Evolutionary conservation across 2,113 vertebrate genomes (phyloP).

Genomic region (Clarias gariepinus): DNA sequence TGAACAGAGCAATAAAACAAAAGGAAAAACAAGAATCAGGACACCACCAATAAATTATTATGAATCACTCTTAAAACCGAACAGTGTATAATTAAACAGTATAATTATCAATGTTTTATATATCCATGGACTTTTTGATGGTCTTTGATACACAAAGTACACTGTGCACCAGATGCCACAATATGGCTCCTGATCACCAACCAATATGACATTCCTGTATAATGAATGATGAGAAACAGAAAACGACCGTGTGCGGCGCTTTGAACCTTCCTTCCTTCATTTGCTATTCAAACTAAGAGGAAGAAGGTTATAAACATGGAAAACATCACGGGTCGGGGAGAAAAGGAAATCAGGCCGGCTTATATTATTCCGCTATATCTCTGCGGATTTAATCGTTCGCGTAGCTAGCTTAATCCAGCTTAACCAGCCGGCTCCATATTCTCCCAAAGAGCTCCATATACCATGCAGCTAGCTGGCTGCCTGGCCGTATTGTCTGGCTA

Average conservation of each 20-base stretch:
- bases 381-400: background rate
- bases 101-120: background rate
- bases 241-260: background rate
- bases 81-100: too few species aligned
- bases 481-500: slow-evolving; percentile 29
- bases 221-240: background rate
- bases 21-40: background rate
- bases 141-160: background rate
- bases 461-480: slow-evolving; percentile 27
- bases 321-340: slow-evolving; percentile 55
- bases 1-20: background rate
- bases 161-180: background rate
- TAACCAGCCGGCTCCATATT: slow-evolving; percentile 36
- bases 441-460: slow-evolving; percentile 47
- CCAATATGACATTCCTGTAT: background rate
- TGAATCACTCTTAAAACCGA: background rate
- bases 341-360: slow-evolving; percentile 16
- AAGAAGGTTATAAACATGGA: slow-evolving; percentile 46
- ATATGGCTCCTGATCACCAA: background rate
- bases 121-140: background rate
- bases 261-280: slow-evolving; percentile 26
- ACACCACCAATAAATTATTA: background rate
- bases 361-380: slow-evolving; percentile 27
- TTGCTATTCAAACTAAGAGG: slow-evolving; percentile 40
- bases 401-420: slow-evolving; percentile 59